Percentiles rank a stretch among this genome's conserved stretches.
These are phyloP conservation scores for Dolichoris vasculosae DNA, from an alignment of 1,140 invertebrate genomes.

Conservation along the genomic window DNA sequence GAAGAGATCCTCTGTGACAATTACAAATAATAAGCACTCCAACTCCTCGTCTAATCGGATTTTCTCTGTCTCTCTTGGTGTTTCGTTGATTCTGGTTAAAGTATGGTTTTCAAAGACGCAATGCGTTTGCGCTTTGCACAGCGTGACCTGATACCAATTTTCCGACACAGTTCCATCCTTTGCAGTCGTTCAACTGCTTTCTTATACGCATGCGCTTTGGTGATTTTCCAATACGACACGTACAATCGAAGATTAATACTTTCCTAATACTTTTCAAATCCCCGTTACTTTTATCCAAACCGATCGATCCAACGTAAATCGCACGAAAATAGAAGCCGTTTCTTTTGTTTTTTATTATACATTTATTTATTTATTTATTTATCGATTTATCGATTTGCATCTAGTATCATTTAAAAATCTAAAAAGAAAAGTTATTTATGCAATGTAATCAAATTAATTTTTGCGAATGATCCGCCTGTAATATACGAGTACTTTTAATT, in stretches of 20 bases:
- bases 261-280: too few species aligned
- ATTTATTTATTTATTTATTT: too few species aligned
- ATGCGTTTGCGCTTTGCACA: constrained; percentile 1
- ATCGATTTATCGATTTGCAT: too few species aligned
- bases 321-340: too few species aligned
- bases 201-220: background rate
- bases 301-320: too few species aligned
- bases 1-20: background rate
- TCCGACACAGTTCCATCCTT: background rate
- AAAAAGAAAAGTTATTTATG: too few species aligned
- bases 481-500: background rate
- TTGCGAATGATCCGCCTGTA: background rate
- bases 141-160: background rate
- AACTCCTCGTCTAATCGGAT: background rate
- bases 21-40: background rate
- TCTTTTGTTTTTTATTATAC: too few species aligned
- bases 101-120: constrained; percentile 2
- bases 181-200: background rate
- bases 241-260: too few species aligned
- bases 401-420: too few species aligned
- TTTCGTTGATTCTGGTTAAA: background rate
- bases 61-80: background rate
- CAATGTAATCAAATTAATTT: background rate
- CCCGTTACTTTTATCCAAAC: too few species aligned
- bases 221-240: background rate